Base-by-base conservation (phyloP, 2,888 invertebrate genomes). In the Bombylius discolor region DNA sequence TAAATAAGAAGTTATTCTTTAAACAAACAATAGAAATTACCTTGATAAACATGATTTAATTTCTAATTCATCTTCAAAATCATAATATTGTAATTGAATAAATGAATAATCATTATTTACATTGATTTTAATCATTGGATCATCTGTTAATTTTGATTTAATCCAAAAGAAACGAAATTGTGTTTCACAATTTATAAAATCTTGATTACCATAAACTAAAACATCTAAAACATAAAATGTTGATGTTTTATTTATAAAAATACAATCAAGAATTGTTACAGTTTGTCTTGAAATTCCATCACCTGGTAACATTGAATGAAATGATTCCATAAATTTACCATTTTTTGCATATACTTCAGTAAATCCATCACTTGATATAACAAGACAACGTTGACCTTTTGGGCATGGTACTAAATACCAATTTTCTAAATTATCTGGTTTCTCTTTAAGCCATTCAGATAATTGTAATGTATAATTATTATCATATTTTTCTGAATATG, bases 401-500 rank as follows among this genome's bases (percentile, higher is more conserved):
- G 98, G 97, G 68, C 91, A 92, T 0, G 89, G 81, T 51, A 85
- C 79, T 53, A 86, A 76, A 32, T 80, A 70, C 90, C 91, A 92
- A 51, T 84, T 81, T 6, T 80, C 76, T 53, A 91, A 79, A 68
- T 90, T 85, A 34, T 78, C 76, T 0, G 98, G 98, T 56, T 86
- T 81, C 62, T 96, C 90, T 2, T 86, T 76, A 69, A 98, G 76
- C 96, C 96, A 98, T 72, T 98, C 97, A 0, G 96, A 95, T 57
- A 87, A 68, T 89, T 96, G 96, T 8, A 96, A 73, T 62, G 82
- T 78, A 14, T 62, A 58, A 39, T 60, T 62, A 11, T 48, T 56
- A 39, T 60, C 58, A 12, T 62, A 65, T 47, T 60, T 64, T 7
- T 55, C 49, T 31, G 57, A 53, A 44, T 62, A 63, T 3, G 57